These are phyloP conservation scores for Brachionus plicatilis DNA, from an alignment of 1,140 invertebrate species.

Conservation along the genomic window DNA sequence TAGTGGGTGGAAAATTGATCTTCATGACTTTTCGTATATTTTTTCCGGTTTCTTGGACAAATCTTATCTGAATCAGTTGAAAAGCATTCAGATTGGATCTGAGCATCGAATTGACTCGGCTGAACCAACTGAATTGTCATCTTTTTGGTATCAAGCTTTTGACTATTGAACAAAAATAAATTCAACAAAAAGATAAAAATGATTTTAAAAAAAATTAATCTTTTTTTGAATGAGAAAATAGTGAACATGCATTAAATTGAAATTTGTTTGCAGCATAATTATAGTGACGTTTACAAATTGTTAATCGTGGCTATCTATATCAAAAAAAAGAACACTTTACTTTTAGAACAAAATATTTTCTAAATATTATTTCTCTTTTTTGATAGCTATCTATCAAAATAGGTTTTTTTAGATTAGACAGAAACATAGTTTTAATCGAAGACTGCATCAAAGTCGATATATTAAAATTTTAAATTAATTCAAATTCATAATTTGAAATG, in stretches of 20 bases:
- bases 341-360: not conserved
- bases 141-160: not conserved
- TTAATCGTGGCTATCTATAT: not conserved
- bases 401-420: not conserved
- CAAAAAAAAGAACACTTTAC: not conserved
- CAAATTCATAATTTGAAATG: conserved; percentile 32
- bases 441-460: not conserved
- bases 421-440: not conserved
- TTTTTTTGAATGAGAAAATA: not conserved
- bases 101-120: not conserved
- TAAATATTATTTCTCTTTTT: not conserved
- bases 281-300: not conserved
- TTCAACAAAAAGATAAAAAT: not conserved
- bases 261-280: not conserved
- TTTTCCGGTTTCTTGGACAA: not conserved
- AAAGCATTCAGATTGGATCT: not conserved
- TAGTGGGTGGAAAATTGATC: not conserved
- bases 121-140: conserved; percentile 27
- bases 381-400: not conserved
- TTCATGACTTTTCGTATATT: not conserved
- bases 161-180: not conserved
- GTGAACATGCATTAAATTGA: not conserved
- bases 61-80: not conserved
- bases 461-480: conserved; percentile 20
- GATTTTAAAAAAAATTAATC: not conserved